Base-by-base conservation (phyloP, 2,888 invertebrate species). In the Gonocerus acuteangulatus region DNA sequence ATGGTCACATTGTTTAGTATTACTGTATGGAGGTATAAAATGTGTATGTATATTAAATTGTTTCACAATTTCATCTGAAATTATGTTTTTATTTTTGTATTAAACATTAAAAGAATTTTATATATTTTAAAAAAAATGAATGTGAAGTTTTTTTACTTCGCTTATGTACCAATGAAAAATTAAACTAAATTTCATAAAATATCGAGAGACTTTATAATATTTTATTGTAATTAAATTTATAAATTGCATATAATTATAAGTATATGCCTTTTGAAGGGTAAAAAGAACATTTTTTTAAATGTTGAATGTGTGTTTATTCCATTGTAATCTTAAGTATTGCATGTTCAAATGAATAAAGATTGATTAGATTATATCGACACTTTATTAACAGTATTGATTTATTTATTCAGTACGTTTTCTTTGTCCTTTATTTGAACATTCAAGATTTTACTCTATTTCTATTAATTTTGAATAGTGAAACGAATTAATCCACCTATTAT, bases 81-180 rank as follows among this genome's bases (percentile, higher is more conserved):
- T 39, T 39, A 54, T 54, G 54, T 54, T 54, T 51, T 54, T 54
- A 54, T 54, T 54, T 54, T 54, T 54, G 54, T 54, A 54, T 34
- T 51, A 51, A 48, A 9, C 39, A 42, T 54, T 39, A 39, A 54
- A 51, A 19, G 22, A 21, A 51, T 36, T 39, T 39, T 15, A 39
- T 39, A 54, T 54, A 39, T 54, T 42, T 39, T 51, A 51, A 32
- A 34, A n/a, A n/a, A 51, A 51, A 34, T 51, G 34, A 51, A 19
- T 19, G 51, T 51, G 51, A 51, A 51, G 51, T 19, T 34, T 18
- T 48, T 15, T 48, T 48, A 34, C 51, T 51, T 51, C 51, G 32
- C 51, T 19, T 51, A 36, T 27, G 34, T 34, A 51, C 34, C 51
- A 51, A 51, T 19, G 27, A 42, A 4, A 51, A 51, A 36, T 51